Evolutionary conservation across 2,888 invertebrate genomes (phyloP).

Genomic region (Lepetodrilus schrolli): DNA sequence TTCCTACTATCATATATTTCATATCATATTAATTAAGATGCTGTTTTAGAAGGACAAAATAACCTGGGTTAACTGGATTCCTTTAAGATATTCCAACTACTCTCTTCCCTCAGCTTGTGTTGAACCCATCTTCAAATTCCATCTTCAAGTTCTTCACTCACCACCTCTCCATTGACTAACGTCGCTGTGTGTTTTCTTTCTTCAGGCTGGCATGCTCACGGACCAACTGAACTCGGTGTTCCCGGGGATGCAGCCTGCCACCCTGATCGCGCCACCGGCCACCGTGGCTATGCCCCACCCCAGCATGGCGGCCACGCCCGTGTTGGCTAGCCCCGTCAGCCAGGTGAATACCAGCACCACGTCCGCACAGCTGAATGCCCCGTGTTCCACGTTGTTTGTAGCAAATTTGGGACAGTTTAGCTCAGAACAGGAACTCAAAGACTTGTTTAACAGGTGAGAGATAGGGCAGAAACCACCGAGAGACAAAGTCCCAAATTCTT

Average conservation of each 20-base stretch:
- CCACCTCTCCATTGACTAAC: background rate
- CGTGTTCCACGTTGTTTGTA: constrained; percentile 98
- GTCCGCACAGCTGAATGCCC: constrained; percentile 78
- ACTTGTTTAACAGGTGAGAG: constrained; percentile 97
- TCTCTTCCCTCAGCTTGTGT: background rate
- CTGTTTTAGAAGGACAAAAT: no score
- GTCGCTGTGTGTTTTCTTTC: background rate
- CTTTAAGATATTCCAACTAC: background rate
- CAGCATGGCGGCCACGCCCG: constrained; percentile 86
- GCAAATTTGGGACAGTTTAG: constrained; percentile 98
- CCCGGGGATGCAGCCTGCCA: constrained; percentile 58
- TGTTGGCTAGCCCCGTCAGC: constrained; percentile 90
- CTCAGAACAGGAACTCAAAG: constrained; percentile 98
- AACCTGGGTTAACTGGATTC: no score
- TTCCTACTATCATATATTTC: background rate
- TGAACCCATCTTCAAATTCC: background rate
- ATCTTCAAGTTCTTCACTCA: background rate
- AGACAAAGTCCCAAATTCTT: no score
- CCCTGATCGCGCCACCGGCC: constrained; percentile 58
- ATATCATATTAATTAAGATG: no score
- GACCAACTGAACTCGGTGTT: constrained; percentile 20
- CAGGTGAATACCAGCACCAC: constrained; percentile 69
- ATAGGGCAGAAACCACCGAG: no score
- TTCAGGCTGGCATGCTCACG: constrained; percentile 23
- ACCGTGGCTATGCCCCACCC: constrained; percentile 62